Conservation (phyloP, 2,113 vertebrate species). For the Verasper variegatus region DNA sequence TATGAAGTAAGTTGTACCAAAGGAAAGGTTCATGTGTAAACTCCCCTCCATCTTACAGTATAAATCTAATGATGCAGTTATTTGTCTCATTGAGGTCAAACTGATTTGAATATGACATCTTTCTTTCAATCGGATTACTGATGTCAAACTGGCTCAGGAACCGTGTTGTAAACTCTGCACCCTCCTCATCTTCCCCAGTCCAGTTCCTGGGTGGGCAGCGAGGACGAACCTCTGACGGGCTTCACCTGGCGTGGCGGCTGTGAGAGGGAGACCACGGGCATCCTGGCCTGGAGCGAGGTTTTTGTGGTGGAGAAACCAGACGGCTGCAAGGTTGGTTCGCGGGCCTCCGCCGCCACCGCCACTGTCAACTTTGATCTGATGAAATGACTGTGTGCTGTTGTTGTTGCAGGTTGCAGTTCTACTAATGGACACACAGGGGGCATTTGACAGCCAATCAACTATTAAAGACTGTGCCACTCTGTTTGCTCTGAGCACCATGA, state of each 20-base stretch:
- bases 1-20: too few relatives aligned
- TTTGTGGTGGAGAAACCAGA: conserved; percentile 92
- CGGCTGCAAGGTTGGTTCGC: conserved; percentile 85
- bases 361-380: too few relatives aligned
- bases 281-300: conserved; percentile 95
- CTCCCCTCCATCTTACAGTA: too few relatives aligned
- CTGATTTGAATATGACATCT: too few relatives aligned
- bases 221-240: conserved; percentile 89
- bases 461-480: conserved; percentile 97
- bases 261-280: conserved; percentile 94
- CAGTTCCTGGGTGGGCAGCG: conserved; percentile 87
- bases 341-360: too few relatives aligned
- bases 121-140: too few relatives aligned
- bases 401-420: conserved; percentile 89
- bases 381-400: neutral
- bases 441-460: conserved; percentile 97
- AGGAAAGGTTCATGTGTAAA: too few relatives aligned
- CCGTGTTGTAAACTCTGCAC: too few relatives aligned
- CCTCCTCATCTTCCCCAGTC: conserved; percentile 73
- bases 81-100: too few relatives aligned
- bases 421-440: conserved; percentile 96
- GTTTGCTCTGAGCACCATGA: conserved; percentile 97
- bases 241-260: conserved; percentile 96
- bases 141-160: neutral
- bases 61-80: too few relatives aligned